Percentiles rank a stretch among this genome's conserved stretches.
These are phyloP conservation scores for Lordiphosa stackelbergi DNA, from an alignment of 1,140 invertebrate species.

Conservation along the genomic window DNA sequence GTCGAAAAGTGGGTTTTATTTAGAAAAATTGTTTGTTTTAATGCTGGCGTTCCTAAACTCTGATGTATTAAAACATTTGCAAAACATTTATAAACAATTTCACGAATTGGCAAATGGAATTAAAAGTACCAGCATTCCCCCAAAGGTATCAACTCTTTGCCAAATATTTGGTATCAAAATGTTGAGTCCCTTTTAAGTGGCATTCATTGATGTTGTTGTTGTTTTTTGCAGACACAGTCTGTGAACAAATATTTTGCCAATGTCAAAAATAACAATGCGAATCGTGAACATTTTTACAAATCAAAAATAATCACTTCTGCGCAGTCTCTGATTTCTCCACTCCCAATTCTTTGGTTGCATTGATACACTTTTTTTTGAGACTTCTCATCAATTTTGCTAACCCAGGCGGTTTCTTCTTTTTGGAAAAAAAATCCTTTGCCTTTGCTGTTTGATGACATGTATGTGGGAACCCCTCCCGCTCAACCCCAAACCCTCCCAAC, in stretches of 20 bases:
- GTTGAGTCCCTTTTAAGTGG: too few relatives aligned
- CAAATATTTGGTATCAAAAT: too few relatives aligned
- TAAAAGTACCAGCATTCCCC: too few relatives aligned
- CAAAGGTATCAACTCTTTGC: too few relatives aligned
- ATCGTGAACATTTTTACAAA: constrained; percentile 14
- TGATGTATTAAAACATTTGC: too few relatives aligned
- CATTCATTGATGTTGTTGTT: too few relatives aligned
- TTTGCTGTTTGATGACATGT: constrained; percentile 49
- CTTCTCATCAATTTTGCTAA: constrained; percentile 11
- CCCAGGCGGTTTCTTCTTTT: constrained; percentile 39
- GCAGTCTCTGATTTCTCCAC: constrained; percentile 24
- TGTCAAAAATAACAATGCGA: constrained; percentile 35
- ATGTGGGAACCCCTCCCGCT: constrained; percentile 12
- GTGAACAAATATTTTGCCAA: constrained; percentile 30
- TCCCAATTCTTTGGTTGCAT: not conserved
- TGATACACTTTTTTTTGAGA: constrained; percentile 11
- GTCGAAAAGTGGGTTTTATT: too few relatives aligned
- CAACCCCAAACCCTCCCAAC: constrained; percentile 21
- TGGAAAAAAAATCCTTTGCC: constrained; percentile 26
- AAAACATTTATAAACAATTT: too few relatives aligned
- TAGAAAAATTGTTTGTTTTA: too few relatives aligned
- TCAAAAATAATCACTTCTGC: constrained; percentile 14
- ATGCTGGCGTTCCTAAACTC: too few relatives aligned
- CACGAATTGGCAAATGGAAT: too few relatives aligned
- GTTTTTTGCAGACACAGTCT: constrained; percentile 22